Conservation (phyloP, 2,888 invertebrate genomes). For the Drosophila yooni region DNA sequence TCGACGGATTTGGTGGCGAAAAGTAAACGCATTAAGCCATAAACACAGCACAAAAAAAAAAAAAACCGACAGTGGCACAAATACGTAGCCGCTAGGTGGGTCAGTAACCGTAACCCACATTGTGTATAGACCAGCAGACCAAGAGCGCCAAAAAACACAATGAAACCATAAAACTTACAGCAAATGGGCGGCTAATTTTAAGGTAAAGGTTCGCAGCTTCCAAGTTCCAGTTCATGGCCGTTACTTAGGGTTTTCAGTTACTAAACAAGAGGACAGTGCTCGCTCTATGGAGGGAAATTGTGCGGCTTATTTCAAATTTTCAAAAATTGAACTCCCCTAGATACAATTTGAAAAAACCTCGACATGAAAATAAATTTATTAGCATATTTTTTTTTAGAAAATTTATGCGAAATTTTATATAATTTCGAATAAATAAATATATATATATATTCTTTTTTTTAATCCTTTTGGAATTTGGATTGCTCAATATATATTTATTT, state of each 20-base stretch:
- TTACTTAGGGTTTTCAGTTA: constrained; percentile 35
- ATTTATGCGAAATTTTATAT: neutral
- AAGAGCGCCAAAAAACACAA: neutral
- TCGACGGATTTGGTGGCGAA: constrained; percentile 59
- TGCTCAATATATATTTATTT: neutral
- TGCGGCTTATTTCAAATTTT: neutral
- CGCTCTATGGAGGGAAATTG: neutral
- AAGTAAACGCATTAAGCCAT: constrained; percentile 43
- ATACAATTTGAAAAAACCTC: neutral
- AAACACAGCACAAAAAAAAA: constrained; percentile 4
- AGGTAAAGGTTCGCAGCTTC: constrained; percentile 60
- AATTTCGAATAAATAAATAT: neutral
- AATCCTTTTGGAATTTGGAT: no score
- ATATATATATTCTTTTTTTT: no score
- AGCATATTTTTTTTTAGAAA: neutral
- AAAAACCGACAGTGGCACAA: constrained; percentile 51
- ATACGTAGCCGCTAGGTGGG: constrained; percentile 53
- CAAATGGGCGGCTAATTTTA: constrained; percentile 33
- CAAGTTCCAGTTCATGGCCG: constrained; percentile 49
- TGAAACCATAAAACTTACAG: constrained; percentile 19
- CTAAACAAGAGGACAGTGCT: constrained; percentile 1
- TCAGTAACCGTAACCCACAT: constrained; percentile 65
- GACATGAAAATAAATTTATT: neutral
- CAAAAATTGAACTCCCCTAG: neutral
- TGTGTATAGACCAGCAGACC: constrained; percentile 16